These are phyloP conservation scores for Ara ararauna DNA, from an alignment of 2,797 vertebrate species.

Conservation along the genomic window DNA sequence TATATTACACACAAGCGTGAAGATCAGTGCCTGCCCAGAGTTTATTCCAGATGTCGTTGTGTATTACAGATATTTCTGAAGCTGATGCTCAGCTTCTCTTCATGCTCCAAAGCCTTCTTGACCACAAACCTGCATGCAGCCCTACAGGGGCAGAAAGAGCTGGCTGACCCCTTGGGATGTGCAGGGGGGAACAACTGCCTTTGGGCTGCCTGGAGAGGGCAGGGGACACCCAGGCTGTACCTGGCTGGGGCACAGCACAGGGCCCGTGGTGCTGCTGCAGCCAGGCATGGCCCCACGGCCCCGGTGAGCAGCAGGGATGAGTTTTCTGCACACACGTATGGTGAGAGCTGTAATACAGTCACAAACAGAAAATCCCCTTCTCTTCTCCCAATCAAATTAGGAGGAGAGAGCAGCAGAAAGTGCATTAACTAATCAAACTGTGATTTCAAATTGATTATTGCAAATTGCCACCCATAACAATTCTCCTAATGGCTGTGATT, in stretches of 20 bases:
- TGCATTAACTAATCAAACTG: slow-evolving; percentile 79
- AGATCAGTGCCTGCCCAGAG: neutral
- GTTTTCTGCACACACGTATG: rapidly evolving
- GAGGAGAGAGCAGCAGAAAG: slow-evolving; percentile 64
- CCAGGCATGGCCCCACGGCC: rapidly evolving
- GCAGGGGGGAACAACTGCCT: neutral
- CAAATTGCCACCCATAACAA: slow-evolving; percentile 73
- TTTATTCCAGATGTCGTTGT: neutral
- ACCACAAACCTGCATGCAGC: neutral
- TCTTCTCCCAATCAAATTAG: slow-evolving; percentile 51
- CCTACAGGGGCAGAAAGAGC: neutral
- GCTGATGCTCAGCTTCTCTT: neutral
- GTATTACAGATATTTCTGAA: neutral
- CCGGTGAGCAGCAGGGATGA: rapidly evolving
- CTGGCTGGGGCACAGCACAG: rapidly evolving
- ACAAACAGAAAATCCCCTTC: neutral
- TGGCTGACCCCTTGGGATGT: rapidly evolving
- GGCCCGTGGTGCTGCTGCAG: rapidly evolving
- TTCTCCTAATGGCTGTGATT: slow-evolving; percentile 68
- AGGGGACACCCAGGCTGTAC: neutral
- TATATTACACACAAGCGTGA: neutral
- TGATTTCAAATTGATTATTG: slow-evolving; percentile 79
- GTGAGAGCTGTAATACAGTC: neutral
- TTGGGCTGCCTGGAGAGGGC: neutral
- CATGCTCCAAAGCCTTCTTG: neutral